Base-by-base conservation (phyloP, 1,140 invertebrate genomes). In the Sycophaga agraensis region DNA sequence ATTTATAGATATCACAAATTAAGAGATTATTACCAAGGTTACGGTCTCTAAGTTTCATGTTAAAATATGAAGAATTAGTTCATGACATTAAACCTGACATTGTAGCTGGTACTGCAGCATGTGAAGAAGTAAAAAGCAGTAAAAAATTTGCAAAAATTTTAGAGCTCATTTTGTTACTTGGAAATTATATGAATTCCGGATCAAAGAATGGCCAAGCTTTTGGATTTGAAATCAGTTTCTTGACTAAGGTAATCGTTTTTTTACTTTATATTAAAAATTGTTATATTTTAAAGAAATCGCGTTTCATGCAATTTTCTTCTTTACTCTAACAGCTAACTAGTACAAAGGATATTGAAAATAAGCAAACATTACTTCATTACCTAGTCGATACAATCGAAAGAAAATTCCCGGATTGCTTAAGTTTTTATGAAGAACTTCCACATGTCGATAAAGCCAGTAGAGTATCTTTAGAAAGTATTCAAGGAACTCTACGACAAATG, bases 161-260 rank as follows among this genome's bases (percentile, higher is more conserved):
- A 5, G 92, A 98, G 76, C 77, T 98, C 0, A 88, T 99, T 59
- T 82, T 99, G 0, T 76, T 97, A 9, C 81, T 98, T 24, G 96
- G 96, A 16, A 99, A 98, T 82, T 95, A 93, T 68, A 93, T 98
- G 89, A 98, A 98, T 76, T 88, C 92, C 3, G 95, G 96, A 0
- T 95, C 94, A 0, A 90, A 89, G 67, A 97, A 97, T 74, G 95
- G 89, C 8, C 91, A 94, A 69, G 94, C 95, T 2, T 91, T 94
- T 70, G 97, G 94, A 5, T 99, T 98, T 80, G 96, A 99, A 79
- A 96, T 99, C 57, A 96, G 88, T 74, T 98, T 94, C 76, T 83
- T 99, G 2, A 91, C 94, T 0, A 98, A 98, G 84, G 90, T 96
- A 78, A 58, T 40, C 45, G 39, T 54, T 45, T 43, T 16, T 64